phyloP scores from a whole-genome alignment of 2,797 vertebrate genomes.

The Danio jaintianensis region DNA sequence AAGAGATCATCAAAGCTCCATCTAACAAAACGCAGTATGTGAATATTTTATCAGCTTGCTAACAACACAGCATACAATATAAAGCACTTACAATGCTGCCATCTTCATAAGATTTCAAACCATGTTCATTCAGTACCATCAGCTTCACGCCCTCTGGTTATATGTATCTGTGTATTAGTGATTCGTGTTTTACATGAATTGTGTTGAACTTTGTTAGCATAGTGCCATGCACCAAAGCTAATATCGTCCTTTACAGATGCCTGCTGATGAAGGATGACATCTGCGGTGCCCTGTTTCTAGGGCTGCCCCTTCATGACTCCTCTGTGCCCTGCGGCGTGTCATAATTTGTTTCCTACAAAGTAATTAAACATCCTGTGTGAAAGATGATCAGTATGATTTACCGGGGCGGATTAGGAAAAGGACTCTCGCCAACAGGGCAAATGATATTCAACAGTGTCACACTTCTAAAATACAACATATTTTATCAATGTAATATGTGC shows the following conservation, averaged over 20 bases:
- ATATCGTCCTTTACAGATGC: slow-evolving; percentile 30
- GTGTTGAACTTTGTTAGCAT: neutral
- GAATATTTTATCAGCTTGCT: slow-evolving; percentile 37
- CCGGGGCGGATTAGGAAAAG: slow-evolving; percentile 54
- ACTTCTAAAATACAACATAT: neutral
- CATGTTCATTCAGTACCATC: neutral
- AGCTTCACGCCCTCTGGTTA: slow-evolving; percentile 24
- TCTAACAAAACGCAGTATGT: slow-evolving; percentile 49
- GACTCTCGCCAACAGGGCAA: slow-evolving; percentile 30
- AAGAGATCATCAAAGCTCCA: slow-evolving; percentile 47
- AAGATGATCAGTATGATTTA: slow-evolving; percentile 66
- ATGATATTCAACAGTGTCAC: neutral
- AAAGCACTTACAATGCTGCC: neutral
- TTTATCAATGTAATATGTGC: too few relatives aligned
- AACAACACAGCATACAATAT: slow-evolving; percentile 26
- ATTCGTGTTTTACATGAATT: neutral
- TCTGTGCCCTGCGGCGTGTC: slow-evolving; percentile 41
- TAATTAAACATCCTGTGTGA: slow-evolving; percentile 69
- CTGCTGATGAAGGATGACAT: slow-evolving; percentile 24
- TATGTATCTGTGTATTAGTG: neutral
- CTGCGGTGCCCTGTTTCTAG: neutral
- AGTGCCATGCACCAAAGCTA: slow-evolving; percentile 6
- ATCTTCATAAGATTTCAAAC: slow-evolving; percentile 2
- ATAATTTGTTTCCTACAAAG: slow-evolving; percentile 70
- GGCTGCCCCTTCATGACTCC: slow-evolving; percentile 44